Evolutionary conservation across 2,888 invertebrate species (phyloP).

Genomic region (Thecophora atra): DNA sequence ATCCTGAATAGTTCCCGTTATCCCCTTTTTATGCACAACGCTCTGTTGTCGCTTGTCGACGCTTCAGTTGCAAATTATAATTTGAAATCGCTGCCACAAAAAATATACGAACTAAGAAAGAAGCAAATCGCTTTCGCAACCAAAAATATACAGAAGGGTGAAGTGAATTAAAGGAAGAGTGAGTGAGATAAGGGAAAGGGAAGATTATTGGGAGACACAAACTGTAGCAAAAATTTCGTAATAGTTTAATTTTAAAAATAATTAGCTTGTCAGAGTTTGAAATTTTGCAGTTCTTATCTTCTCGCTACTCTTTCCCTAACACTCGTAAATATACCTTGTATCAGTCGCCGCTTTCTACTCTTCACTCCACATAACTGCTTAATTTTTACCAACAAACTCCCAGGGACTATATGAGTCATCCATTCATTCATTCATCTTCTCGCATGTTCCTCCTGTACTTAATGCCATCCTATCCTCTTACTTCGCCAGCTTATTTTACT

Average conservation of each 20-base stretch:
- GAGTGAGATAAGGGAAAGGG: no score
- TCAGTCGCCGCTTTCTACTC: no score
- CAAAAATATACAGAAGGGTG: background rate
- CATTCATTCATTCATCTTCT: slow-evolving; percentile 9
- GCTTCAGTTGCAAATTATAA: slow-evolving; percentile 31
- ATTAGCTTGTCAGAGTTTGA: background rate
- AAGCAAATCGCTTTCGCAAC: background rate
- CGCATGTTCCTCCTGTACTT: background rate
- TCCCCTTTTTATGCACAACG: no score
- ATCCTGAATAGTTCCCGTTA: no score
- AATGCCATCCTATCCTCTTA: background rate
- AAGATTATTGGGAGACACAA: no score
- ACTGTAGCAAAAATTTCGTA: background rate
- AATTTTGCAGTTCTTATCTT: background rate
- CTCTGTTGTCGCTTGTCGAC: no score
- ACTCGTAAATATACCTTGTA: no score
- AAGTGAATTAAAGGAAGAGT: no score
- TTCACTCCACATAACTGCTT: background rate
- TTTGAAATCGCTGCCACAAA: slow-evolving; percentile 6
- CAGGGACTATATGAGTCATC: background rate
- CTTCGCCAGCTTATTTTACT: background rate
- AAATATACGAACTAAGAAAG: background rate
- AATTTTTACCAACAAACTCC: no score
- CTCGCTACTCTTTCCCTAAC: background rate
- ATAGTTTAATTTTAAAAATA: background rate